Percentiles rank a stretch among this genome's conserved stretches.
phyloP scores from a whole-genome alignment of 2,888 invertebrate species.

The Raillietiella orientalis region DNA sequence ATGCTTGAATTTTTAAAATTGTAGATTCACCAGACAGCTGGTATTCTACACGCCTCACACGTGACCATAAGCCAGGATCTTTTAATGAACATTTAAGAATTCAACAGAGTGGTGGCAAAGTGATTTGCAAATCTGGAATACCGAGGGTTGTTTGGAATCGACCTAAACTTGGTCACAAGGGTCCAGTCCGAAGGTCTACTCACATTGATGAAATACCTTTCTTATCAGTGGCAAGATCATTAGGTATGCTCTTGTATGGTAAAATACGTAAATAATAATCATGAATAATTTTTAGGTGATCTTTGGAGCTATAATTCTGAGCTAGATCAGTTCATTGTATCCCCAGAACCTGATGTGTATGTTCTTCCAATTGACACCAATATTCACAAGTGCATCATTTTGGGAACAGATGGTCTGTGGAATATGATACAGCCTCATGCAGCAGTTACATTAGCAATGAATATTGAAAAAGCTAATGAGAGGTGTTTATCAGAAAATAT shows the following conservation, averaged over 20 bases:
- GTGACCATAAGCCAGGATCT: conserved; percentile 84
- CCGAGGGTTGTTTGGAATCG: conserved; percentile 92
- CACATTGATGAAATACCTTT: conserved; percentile 80
- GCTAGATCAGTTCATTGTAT: conserved; percentile 74
- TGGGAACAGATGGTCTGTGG: conserved; percentile 90
- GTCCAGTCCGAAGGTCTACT: conserved; percentile 61
- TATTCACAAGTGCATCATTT: conserved; percentile 43
- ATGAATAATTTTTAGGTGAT: conserved; percentile 24
- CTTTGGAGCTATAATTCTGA: conserved; percentile 88
- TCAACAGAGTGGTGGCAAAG: conserved; percentile 16
- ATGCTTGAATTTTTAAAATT: too few relatives aligned
- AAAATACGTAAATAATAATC: background rate
- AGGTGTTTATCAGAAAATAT: too few relatives aligned
- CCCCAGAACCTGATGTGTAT: conserved; percentile 80
- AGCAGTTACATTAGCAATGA: conserved; percentile 50
- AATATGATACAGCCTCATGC: conserved; percentile 63
- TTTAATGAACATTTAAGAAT: conserved; percentile 51
- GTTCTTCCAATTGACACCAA: conserved; percentile 48
- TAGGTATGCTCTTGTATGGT: conserved; percentile 21
- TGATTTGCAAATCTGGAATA: conserved; percentile 43
- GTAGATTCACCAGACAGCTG: conserved; percentile 16
- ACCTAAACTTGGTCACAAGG: conserved; percentile 45
- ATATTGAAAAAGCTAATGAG: conserved; percentile 46
- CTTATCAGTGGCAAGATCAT: conserved; percentile 72
- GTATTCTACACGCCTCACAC: conserved; percentile 47